These are phyloP conservation scores for Volucella inanis DNA, from an alignment of 2,888 invertebrate genomes.

Conservation along the genomic window DNA sequence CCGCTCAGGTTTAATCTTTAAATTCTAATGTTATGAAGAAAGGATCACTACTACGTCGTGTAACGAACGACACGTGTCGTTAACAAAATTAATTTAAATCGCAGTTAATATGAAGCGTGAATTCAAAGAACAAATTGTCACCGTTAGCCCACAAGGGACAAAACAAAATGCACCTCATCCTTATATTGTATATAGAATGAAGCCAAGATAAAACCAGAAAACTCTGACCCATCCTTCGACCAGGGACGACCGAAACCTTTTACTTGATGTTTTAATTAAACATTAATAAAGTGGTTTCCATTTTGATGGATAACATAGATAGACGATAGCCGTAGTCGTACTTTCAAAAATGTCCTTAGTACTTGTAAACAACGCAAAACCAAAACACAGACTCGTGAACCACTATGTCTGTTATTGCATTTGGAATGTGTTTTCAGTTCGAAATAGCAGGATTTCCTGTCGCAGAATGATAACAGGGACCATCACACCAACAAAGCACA, in stretches of 20 bases:
- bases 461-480: constrained; percentile 1
- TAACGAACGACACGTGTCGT: constrained; percentile 62
- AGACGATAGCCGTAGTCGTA: constrained; percentile 15
- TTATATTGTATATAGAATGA: constrained; percentile 12
- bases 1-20: no score
- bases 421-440: constrained; percentile 10
- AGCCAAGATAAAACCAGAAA: constrained; percentile 19
- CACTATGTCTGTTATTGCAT: neutral
- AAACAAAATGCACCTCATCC: constrained; percentile 54
- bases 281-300: constrained; percentile 68
- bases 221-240: neutral
- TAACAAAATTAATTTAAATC: constrained; percentile 71
- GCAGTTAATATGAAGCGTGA: constrained; percentile 64
- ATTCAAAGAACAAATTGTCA: constrained; percentile 57
- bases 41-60: neutral
- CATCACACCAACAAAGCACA: neutral
- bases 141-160: constrained; percentile 38
- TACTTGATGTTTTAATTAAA: constrained; percentile 65
- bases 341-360: constrained; percentile 48
- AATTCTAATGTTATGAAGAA: neutral
- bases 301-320: constrained; percentile 53
- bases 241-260: constrained; percentile 17
- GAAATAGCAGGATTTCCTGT: constrained; percentile 22
- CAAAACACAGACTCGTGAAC: neutral
- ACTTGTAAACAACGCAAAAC: constrained; percentile 48